Evolutionary conservation across 2,797 vertebrate genomes (phyloP).

Genomic region (Poecilia picta): DNA sequence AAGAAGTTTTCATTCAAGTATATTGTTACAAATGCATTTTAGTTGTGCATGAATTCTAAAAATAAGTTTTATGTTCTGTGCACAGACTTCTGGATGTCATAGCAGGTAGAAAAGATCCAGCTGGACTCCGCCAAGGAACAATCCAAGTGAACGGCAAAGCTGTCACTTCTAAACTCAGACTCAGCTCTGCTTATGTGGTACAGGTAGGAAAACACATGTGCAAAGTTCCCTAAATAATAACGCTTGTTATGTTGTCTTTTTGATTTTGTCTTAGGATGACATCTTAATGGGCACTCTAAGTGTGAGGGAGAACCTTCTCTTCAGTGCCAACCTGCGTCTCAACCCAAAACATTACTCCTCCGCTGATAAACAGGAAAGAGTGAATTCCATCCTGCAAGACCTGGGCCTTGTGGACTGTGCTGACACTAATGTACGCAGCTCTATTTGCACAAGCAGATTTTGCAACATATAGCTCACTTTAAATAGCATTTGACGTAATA

Average conservation of each 20-base stretch:
- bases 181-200: slow-evolving; percentile 82
- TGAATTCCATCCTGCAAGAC: slow-evolving; percentile 74
- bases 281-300: slow-evolving; percentile 82
- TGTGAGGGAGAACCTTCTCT: slow-evolving; percentile 82
- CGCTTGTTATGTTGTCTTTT: background rate
- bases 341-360: slow-evolving; percentile 53
- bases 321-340: slow-evolving; percentile 83
- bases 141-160: slow-evolving; percentile 76
- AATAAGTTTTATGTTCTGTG: background rate
- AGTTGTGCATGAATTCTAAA: background rate
- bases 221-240: background rate
- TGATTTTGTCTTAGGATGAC: slow-evolving; percentile 75
- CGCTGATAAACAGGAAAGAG: slow-evolving; percentile 68
- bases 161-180: slow-evolving; percentile 76
- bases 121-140: slow-evolving; percentile 72
- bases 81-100: slow-evolving; percentile 82
- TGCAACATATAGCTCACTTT: background rate
- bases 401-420: slow-evolving; percentile 79
- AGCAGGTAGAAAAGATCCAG: slow-evolving; percentile 81
- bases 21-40: background rate
- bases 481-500: background rate
- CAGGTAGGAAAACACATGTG: slow-evolving; percentile 68
- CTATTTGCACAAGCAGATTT: background rate
- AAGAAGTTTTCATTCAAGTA: slow-evolving; percentile 48
- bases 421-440: slow-evolving; percentile 73